Evolutionary conservation across 2,797 vertebrate genomes (phyloP).

Genomic region (Psittacula echo): DNA sequence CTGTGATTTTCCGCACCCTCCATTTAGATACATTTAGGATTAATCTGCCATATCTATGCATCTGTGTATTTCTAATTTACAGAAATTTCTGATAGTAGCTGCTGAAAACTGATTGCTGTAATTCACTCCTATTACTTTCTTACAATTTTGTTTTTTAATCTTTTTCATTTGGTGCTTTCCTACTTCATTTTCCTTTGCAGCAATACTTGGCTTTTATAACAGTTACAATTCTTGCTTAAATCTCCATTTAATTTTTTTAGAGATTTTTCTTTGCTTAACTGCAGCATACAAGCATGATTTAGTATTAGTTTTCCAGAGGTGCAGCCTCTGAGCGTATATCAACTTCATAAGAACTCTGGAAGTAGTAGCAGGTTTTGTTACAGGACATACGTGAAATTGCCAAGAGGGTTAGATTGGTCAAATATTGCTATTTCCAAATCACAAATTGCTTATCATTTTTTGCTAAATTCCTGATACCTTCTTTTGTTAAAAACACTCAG

Average conservation of each 20-base stretch:
- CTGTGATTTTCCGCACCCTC: not conserved
- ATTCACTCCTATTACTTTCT: not conserved
- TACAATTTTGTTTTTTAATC: not conserved
- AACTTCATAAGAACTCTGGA: not conserved
- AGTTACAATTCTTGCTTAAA: not conserved
- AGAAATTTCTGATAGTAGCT: not conserved
- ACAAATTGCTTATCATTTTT: not conserved
- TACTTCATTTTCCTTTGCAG: conserved; percentile 5
- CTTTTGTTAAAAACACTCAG: not conserved
- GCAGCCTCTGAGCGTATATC: not conserved
- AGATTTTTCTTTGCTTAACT: not conserved
- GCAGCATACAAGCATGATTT: not conserved
- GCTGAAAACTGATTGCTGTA: not conserved
- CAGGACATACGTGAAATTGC: not conserved
- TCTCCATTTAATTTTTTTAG: not conserved
- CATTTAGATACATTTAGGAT: not conserved
- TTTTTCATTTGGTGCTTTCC: not conserved
- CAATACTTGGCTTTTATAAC: not conserved
- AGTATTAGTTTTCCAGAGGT: not conserved
- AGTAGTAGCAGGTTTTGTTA: not conserved
- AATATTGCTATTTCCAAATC: not conserved
- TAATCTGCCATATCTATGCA: not conserved
- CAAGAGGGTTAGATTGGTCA: not conserved
- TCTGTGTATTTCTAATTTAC: not conserved
- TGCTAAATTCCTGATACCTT: not conserved